phyloP scores from a whole-genome alignment of 2,888 invertebrate species.

The Pemphredon lugubris region DNA sequence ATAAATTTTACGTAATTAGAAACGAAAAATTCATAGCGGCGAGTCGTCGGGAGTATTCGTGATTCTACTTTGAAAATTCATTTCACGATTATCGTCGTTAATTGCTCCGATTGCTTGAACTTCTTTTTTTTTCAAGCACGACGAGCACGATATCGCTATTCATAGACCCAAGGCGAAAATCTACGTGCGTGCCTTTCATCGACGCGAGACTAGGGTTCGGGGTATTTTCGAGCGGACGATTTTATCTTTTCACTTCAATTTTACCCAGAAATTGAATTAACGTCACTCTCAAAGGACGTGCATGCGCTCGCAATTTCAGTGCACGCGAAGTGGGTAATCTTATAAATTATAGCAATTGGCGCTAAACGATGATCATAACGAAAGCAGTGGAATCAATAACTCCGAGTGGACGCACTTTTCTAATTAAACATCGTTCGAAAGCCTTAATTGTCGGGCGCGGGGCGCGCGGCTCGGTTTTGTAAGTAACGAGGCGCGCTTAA shows the following conservation, averaged over 20 bases:
- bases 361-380: constrained; percentile 8
- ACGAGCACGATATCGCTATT: background rate
- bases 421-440: no score
- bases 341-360: constrained; percentile 20
- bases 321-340: constrained; percentile 45
- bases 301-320: constrained; percentile 47
- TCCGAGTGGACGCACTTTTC: background rate
- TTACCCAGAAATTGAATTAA: constrained; percentile 60
- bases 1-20: no score
- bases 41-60: no score
- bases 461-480: constrained; percentile 4
- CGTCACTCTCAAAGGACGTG: constrained; percentile 47
- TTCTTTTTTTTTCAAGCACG: background rate
- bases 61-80: no score
- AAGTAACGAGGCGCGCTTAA: constrained; percentile 4
- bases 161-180: background rate
- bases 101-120: background rate
- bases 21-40: no score
- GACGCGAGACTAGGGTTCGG: constrained; percentile 15
- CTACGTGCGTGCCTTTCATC: constrained; percentile 20
- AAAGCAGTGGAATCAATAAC: background rate
- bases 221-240: constrained; percentile 35
- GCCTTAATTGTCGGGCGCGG: no score
- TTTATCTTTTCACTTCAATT: constrained; percentile 56
- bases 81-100: no score